phyloP scores from a whole-genome alignment of 2,113 vertebrate species.

The Cottus gobio region DNA sequence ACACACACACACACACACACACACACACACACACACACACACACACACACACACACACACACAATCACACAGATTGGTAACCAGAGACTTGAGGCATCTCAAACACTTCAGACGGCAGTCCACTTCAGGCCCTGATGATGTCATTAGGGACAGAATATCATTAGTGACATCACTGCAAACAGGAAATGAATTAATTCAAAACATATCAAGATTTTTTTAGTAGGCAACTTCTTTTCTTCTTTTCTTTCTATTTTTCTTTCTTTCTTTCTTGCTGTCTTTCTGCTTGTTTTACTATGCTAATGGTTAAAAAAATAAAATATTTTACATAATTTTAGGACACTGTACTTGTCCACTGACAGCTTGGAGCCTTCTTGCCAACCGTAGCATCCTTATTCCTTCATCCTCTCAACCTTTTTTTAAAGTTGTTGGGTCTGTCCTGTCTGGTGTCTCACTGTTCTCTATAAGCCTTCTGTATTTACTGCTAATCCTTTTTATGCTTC shows the following conservation, averaged over 20 bases:
- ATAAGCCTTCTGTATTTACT: slow-evolving; percentile 83
- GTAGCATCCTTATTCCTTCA: slow-evolving; percentile 17
- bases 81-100: slow-evolving; percentile 85
- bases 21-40: background rate
- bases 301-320: background rate
- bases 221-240: background rate
- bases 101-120: slow-evolving; percentile 77
- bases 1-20: slow-evolving; percentile 51
- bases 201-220: background rate
- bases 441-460: slow-evolving; percentile 78
- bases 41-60: slow-evolving; percentile 31
- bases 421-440: slow-evolving; percentile 72
- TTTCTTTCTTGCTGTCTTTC: background rate
- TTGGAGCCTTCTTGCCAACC: slow-evolving; percentile 6
- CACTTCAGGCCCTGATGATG: slow-evolving; percentile 51
- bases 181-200: slow-evolving; percentile 30
- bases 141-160: slow-evolving; percentile 40
- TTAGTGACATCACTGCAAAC: slow-evolving; percentile 54
- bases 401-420: slow-evolving; percentile 75
- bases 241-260: background rate
- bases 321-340: slow-evolving; percentile 6
- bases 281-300: background rate
- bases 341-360: background rate
- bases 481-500: slow-evolving; percentile 84
- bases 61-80: slow-evolving; percentile 79